Evolutionary conservation across 1,140 invertebrate genomes (phyloP), one percentile per base, ranked within the genome.

Genomic region (Metaphire vulgaris): DNA sequence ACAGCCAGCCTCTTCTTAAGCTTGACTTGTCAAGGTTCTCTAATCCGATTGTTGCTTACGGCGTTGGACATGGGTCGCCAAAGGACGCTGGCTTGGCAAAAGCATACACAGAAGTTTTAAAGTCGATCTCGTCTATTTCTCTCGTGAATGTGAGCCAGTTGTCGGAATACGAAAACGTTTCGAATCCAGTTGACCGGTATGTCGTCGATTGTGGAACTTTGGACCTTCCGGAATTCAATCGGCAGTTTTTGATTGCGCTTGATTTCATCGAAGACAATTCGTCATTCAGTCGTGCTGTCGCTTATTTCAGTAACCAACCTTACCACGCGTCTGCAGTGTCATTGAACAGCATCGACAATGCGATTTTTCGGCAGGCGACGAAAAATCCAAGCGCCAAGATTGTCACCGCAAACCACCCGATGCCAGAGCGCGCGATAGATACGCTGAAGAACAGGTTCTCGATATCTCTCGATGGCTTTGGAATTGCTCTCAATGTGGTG

Each of bases 291-390:
- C 26, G 29, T 1, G n/a, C 31, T 65, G 30, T 64, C 1, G 65
- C 30, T 1, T 41, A 76, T n/a, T 89, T 87, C 80, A 89, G 88
- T 77, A 86, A 88, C 67, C 86, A 89, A 77, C 85, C 91, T 0
- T 90, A 89, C 82, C 92, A 93, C 82, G 88, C 90, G 34, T 88
- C 90, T n/a, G 90, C 90, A 0, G 87, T 90, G 1, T 86, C 89
- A 0, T 80, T 92, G 30, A 89, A 88, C 81, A 74, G 89, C 16
- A 79, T 91, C 1, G 86, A 88, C 72, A 91, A 90, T 82, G 33
- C 33, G 30, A 29, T 33, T 29, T 33, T 32, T n/a, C 29, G 69
- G 6, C 26, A 21, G 6, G 33, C 29, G 2, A 71, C 28, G n/a
- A 21, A 2, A 15, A 56, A 41, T 14, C 0, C 32, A 14, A 41